Evolutionary conservation across 1,140 invertebrate species (phyloP).

Genomic region (Centruroides vittatus): DNA sequence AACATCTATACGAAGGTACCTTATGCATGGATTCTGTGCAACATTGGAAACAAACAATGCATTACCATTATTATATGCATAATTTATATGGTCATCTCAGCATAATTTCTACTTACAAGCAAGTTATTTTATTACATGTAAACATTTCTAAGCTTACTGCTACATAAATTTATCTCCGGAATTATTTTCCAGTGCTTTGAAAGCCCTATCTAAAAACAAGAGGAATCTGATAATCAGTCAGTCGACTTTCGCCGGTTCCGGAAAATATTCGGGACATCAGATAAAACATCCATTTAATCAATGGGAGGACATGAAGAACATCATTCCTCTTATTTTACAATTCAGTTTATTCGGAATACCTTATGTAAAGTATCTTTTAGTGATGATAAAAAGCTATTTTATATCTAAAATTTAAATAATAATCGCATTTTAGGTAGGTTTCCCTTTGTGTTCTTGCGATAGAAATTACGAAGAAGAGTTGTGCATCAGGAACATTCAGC

Average conservation of each 20-base stretch:
- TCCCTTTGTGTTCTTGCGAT: slow-evolving; percentile 64
- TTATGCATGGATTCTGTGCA: slow-evolving; percentile 59
- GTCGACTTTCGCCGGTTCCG: slow-evolving; percentile 39
- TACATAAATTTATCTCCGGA: too few relatives aligned
- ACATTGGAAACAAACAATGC: slow-evolving; percentile 36
- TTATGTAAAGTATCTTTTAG: background rate
- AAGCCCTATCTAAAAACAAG: slow-evolving; percentile 42
- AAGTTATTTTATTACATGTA: slow-evolving; percentile 23
- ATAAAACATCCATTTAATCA: slow-evolving; percentile 32
- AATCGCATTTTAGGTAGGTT: slow-evolving; percentile 47
- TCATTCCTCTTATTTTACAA: slow-evolving; percentile 26
- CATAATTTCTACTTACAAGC: slow-evolving; percentile 56
- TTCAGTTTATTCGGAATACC: slow-evolving; percentile 2
- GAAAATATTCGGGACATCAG: slow-evolving; percentile 41
- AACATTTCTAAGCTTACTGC: slow-evolving; percentile 11
- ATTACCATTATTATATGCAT: slow-evolving; percentile 56
- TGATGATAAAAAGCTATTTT: too few relatives aligned
- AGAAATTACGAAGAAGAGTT: slow-evolving; percentile 32
- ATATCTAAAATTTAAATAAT: background rate
- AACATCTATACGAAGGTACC: slow-evolving; percentile 48
- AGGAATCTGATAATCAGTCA: slow-evolving; percentile 31
- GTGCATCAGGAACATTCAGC: slow-evolving; percentile 62
- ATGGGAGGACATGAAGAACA: slow-evolving; percentile 32
- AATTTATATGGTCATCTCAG: slow-evolving; percentile 68
- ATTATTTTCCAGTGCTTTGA: slow-evolving; percentile 40